phyloP scores from a whole-genome alignment of 2,888 invertebrate species.

The Dasysyrphus albostriatus region DNA sequence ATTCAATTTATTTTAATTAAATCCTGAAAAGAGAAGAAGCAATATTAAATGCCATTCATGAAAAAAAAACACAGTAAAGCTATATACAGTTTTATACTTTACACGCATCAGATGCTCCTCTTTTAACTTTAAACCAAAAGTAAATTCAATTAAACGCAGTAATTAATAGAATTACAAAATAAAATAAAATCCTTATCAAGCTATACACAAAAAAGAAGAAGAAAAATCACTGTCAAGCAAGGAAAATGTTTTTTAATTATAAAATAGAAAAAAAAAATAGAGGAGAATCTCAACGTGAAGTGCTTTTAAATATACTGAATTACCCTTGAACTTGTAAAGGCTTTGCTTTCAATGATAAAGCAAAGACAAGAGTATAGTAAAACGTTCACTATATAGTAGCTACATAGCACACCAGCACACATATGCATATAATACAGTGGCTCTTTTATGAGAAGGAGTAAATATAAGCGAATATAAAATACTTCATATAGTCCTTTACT shows the following conservation, averaged over 20 bases:
- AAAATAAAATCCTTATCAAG: constrained; percentile 5
- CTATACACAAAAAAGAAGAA: constrained; percentile 3
- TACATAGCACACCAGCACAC: neutral
- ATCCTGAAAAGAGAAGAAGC: neutral
- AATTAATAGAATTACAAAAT: constrained; percentile 57
- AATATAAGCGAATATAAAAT: neutral
- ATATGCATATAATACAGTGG: neutral
- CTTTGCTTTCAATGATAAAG: constrained; percentile 32
- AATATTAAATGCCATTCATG: constrained; percentile 12
- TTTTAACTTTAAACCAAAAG: constrained; percentile 5
- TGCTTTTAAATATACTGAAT: constrained; percentile 52
- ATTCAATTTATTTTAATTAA: constrained; percentile 46
- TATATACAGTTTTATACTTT: too few relatives aligned
- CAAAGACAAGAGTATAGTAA: neutral
- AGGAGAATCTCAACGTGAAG: constrained; percentile 15
- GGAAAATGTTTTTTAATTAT: constrained; percentile 56
- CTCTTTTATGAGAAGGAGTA: constrained; percentile 7
- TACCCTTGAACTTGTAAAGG: constrained; percentile 65
- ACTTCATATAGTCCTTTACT: constrained; percentile 11
- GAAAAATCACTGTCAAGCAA: constrained; percentile 13
- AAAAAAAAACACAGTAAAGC: too few relatives aligned
- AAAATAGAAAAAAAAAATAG: constrained; percentile 20
- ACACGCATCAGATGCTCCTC: constrained; percentile 42
- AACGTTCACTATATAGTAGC: neutral
- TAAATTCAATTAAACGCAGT: constrained; percentile 64